Evolutionary conservation across 2,888 invertebrate genomes (phyloP), one percentile per base, ranked within the genome.

Genomic region (Unio delphinus): DNA sequence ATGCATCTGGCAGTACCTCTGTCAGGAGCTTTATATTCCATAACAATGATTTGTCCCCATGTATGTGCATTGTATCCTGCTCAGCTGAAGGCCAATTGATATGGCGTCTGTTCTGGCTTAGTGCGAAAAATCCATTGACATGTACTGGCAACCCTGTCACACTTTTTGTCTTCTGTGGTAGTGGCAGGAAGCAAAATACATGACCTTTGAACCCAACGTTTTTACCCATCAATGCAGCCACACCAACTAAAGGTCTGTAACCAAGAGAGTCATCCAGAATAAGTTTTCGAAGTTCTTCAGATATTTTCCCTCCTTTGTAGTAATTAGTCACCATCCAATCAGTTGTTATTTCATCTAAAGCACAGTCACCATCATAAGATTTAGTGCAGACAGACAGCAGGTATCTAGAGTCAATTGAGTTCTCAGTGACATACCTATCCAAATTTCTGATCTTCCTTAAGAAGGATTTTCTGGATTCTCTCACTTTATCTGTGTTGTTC

Each of bases 141-240:
- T 88, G 87, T 3, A 88, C 80, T 3, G 87, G 87, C 8, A 87
- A 77, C 7, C 88, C 88, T 7, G 87, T 86, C 18, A 78, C 72
- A 58, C 78, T 80, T 60, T 79, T 74, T n/a, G 72, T 68, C 61
- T 84, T 83, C 45, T 80, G 63, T 6, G 88, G 86, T 20, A 89
- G 80, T 15, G 89, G 89, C 28, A 88, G 78, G 70, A 86, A 86
- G 69, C 87, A 87, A 71, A 86, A 88, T 7, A 87, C 75, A 54
- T 87, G 87, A n/a, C 88, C 87, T 57, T 68, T 68, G 67, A 62
- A 62, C 18, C 71, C 71, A 28, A 66, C 64, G 6, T 61, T 23
- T 18, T 23, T 45, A 55, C 23, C 55, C 70, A 72, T 8, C 15
- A 68, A 70, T 6, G 71, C 64, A 11, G 79, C 79, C 6, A 74